Base-by-base conservation (phyloP, 1,140 invertebrate species). In the Caenorhabditis tropicalis region DNA sequence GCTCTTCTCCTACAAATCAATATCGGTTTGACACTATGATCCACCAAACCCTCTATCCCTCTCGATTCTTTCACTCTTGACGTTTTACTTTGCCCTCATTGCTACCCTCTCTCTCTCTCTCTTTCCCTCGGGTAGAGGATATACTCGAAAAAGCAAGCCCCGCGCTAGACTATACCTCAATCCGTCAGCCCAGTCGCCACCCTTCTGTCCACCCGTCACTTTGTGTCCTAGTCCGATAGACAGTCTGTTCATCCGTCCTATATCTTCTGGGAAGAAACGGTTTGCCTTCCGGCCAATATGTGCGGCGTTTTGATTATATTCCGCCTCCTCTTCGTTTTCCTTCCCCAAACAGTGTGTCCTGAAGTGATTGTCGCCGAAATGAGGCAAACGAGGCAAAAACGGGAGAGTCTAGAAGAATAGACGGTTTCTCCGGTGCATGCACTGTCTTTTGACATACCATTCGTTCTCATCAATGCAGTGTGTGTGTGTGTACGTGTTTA, bases 131-230 rank as follows among this genome's bases (percentile, higher is more conserved):
- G 6, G 58, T n/a, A 16, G 10, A 19, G 24, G 5, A 74, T 74
- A 74, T 74, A 74, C 65, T 74, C 65, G 36, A 74, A 74, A 74
- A 74, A 74, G 65, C 36, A 31, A 74, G 65, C 43, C 65, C 65
- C 36, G 36, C 36, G 21, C 33, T 46, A 39, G 36, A 39, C 19
- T 24, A 43, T 36, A 74, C 65, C 65, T 74, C 65, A 74, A 74
- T 74, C 65, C 27, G 36, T 74, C 36, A 1, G 10, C n/a, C n/a
- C n/a, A n/a, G n/a, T n/a, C n/a, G n/a, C n/a, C n/a, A n/a, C 1
- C 36, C 65, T 24, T 29, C 36, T 36, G 36, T 74, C 65, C 65
- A 74, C 65, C 65, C 65, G 65, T 74, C 65, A 74, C 36, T 43
- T 46, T 36, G 33, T n/a, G n/a, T n/a, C n/a, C 58, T 31, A 65